phyloP scores from a whole-genome alignment of 1,140 invertebrate species.

The Drosophila repletoides region DNA sequence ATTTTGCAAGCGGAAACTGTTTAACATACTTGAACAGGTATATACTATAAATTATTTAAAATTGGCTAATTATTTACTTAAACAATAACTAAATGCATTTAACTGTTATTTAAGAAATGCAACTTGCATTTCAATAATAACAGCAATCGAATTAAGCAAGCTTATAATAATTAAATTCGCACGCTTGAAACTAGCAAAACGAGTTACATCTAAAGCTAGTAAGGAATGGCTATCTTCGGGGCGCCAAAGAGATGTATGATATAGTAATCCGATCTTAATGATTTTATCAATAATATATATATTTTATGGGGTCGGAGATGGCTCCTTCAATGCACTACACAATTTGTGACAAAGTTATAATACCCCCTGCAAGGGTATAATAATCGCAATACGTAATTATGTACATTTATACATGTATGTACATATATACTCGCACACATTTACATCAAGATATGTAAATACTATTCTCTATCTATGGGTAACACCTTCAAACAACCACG shows the following conservation, averaged over 20 bases:
- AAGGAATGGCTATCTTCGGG: no score
- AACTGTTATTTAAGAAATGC: conserved; percentile 32
- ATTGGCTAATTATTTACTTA: conserved; percentile 34
- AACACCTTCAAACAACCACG: conserved; percentile 5
- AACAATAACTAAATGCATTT: conserved; percentile 54
- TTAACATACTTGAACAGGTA: conserved; percentile 50
- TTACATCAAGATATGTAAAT: not conserved
- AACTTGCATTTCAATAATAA: conserved; percentile 31
- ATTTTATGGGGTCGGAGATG: no score
- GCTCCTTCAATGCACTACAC: no score
- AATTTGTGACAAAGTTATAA: no score
- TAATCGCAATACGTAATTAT: not conserved
- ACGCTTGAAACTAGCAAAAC: conserved; percentile 44
- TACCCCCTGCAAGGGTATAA: no score
- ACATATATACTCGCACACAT: not conserved
- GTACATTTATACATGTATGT: not conserved
- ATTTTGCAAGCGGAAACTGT: conserved; percentile 47
- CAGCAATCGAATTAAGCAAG: conserved; percentile 6
- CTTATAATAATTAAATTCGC: conserved; percentile 31
- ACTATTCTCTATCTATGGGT: not conserved
- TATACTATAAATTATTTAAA: conserved; percentile 32
- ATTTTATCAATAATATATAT: no score
- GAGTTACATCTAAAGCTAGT: conserved; percentile 18
- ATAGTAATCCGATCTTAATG: no score
- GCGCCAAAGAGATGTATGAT: no score